Base-by-base conservation (phyloP, 2,888 invertebrate species). In the Atherix ibis region DNA sequence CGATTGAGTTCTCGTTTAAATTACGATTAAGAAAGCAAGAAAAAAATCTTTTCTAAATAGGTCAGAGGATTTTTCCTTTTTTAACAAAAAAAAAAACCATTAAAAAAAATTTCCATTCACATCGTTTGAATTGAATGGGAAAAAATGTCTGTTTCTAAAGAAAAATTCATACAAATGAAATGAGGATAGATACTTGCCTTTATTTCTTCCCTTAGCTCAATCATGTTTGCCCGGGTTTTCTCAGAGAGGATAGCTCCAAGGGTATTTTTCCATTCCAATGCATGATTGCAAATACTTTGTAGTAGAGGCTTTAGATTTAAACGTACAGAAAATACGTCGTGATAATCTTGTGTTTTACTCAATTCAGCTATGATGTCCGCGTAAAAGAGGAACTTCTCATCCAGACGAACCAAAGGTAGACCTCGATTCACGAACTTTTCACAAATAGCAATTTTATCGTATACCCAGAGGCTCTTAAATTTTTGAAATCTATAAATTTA, bases 381-480 rank as follows among this genome's bases (percentile, higher is more conserved):
- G 56, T 85, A 91, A 55, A 79, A 84, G 54, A 77, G 75, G 48
- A 92, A 79, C 53, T 81, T 82, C 47, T 87, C 81, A 48, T 91
- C 87, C 55, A 78, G 85, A 40, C 53, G 48, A 26, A 67, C 62
- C 5, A 81, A 64, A 4, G 70, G 65, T 5, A 71, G 68, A 43
- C 66, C 67, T 41, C 73, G 76, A 29, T 68, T 65, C 2, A 81
- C 68, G 63, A 87, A 89, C 51, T 78, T 78, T 45, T 83, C 78
- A 45, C 83, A 82, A 2, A 77, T 73, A 8, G 70, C 58, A 34
- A 64, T 57, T 53, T 84, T 85, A 51, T 85, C 83, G 49, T 66
- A 74, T 1, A 71, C 66, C 85, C 85, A 87, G 10, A 87, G 61
- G 49, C 73, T 75, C 39, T 70, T 70, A 50, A 76, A 85, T 46